Evolutionary conservation across 2,888 invertebrate genomes (phyloP), one percentile per base, ranked within the genome.

Genomic region (Odontomyia ornata): DNA sequence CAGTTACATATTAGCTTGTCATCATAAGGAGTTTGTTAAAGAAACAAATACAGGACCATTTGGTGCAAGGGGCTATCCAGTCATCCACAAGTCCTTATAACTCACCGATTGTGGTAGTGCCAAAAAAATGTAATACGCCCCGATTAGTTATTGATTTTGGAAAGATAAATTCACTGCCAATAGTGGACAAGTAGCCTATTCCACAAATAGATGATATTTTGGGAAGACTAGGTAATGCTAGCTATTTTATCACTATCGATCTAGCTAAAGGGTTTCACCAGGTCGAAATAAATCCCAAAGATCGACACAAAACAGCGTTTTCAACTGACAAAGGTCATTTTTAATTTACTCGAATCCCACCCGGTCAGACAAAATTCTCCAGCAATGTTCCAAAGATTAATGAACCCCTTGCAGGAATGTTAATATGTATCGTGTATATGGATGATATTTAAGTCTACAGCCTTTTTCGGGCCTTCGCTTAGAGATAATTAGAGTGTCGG

Each of bases 251-350:
- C n/a, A n/a, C n/a, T n/a, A n/a, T n/a, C n/a, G n/a, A n/a, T n/a
- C n/a, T n/a, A n/a, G n/a, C n/a, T 13, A n/a, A n/a, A n/a, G n/a
- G n/a, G n/a, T 43, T 43, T 43, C 43, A 13, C 13, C 43, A 43
- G 43, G 13, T 43, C 43, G 13, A 52, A 52, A 52, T 52, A 9
- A 15, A 15, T 52, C 52, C 18, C 9, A 64, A 64, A 25, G 64
- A 64, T 30, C 64, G 64, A 2, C 30, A 64, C 15, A 64, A 64
- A 28, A 64, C 27, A 9, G 11, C 64, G 7, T 64, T 64, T 64
- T 36, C 9, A 9, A 36, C n/a, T n/a, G n/a, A n/a, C n/a, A n/a
- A n/a, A n/a, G n/a, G n/a, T n/a, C n/a, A n/a, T n/a, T n/a, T n/a
- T n/a, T n/a, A n/a, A n/a, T n/a, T n/a, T n/a, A n/a, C n/a, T n/a